phyloP scores from a whole-genome alignment of 2,888 invertebrate species.

The Sussaba pulchella region DNA sequence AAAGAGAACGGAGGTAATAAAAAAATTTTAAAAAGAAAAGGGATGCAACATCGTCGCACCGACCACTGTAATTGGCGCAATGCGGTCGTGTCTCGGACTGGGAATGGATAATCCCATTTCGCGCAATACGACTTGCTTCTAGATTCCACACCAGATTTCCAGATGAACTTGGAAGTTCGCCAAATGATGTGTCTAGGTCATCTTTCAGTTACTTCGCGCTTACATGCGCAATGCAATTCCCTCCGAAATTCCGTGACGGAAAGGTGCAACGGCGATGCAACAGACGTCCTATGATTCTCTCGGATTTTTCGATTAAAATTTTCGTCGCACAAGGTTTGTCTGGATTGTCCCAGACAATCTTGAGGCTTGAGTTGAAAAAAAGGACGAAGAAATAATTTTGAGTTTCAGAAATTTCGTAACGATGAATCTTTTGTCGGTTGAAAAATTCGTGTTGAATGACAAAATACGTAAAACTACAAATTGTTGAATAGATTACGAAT shows the following conservation, averaged over 20 bases:
- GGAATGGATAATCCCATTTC: slow-evolving; percentile 80
- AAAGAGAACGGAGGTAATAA: slow-evolving; percentile 5
- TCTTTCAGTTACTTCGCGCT: slow-evolving; percentile 71
- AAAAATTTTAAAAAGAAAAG: slow-evolving; percentile 35
- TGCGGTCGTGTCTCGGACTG: slow-evolving; percentile 80
- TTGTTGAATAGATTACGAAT: neutral
- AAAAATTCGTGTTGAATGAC: neutral
- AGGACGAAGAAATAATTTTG: slow-evolving; percentile 6
- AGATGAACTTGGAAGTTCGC: slow-evolving; percentile 81
- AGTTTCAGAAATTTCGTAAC: neutral
- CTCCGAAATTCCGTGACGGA: too few relatives aligned
- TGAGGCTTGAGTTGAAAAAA: slow-evolving; percentile 21
- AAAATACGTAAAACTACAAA: neutral
- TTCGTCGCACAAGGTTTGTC: too few relatives aligned
- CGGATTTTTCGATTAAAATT: too few relatives aligned
- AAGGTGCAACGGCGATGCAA: neutral
- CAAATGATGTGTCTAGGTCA: slow-evolving; percentile 82
- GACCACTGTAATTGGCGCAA: slow-evolving; percentile 79
- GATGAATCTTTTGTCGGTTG: slow-evolving; percentile 9
- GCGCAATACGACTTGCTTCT: slow-evolving; percentile 81
- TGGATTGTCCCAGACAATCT: slow-evolving; percentile 62
- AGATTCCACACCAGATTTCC: slow-evolving; percentile 79
- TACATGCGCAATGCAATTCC: neutral
- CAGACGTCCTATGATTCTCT: neutral
- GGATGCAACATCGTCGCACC: slow-evolving; percentile 58